A percentile compares a stretch with the other conserved stretches of the same genome.
These are phyloP conservation scores for Naja naja DNA, from an alignment of 2,113 vertebrate species.

Conservation along the genomic window DNA sequence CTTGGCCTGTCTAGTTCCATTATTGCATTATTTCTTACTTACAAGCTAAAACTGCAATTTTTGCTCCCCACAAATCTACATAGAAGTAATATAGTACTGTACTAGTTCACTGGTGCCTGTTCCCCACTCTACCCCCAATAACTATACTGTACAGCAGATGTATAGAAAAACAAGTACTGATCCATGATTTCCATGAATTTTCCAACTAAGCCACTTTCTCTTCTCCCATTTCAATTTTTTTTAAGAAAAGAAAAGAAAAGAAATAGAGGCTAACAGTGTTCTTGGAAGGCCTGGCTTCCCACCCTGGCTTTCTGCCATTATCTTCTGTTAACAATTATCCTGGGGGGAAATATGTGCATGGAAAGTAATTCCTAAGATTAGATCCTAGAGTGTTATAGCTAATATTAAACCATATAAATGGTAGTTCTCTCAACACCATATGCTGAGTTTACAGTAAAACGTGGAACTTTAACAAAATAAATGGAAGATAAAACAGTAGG, in stretches of 20 bases:
- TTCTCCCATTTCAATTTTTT: background rate
- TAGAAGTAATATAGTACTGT: background rate
- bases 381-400: background rate
- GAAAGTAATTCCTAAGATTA: background rate
- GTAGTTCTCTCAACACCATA: background rate
- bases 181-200: background rate
- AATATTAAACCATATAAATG: background rate
- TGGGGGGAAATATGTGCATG: background rate
- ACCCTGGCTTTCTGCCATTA: background rate
- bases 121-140: background rate
- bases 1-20: background rate
- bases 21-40: background rate
- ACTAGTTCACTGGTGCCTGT: background rate
- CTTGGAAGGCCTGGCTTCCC: background rate
- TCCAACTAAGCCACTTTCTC: background rate
- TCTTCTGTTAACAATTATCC: background rate
- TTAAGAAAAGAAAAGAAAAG: background rate
- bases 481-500: background rate
- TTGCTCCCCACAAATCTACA: background rate
- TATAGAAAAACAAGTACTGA: background rate
- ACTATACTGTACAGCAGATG: background rate
- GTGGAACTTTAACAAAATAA: background rate
- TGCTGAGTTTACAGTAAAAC: background rate
- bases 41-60: background rate
- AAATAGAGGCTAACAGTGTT: no score